Percentiles rank a stretch among this genome's conserved stretches.
phyloP scores from a whole-genome alignment of 2,888 invertebrate genomes.

The Corythucha ciliata region DNA sequence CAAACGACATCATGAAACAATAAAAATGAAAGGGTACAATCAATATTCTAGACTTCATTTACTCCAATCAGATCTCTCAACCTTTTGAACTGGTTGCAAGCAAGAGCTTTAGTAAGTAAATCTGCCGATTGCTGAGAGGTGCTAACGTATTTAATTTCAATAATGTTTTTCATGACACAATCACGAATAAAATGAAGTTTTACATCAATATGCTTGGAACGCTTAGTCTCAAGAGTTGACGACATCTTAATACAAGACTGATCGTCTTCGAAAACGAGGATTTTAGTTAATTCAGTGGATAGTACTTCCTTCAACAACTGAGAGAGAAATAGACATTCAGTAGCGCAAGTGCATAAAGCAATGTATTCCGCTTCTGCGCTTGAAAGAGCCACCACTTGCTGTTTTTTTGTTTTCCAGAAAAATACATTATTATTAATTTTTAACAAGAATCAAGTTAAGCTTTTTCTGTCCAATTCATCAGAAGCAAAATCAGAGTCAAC shows the following conservation, averaged over 20 bases:
- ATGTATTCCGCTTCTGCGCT: slow-evolving; percentile 14
- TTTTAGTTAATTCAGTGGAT: neutral
- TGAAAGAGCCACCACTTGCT: slow-evolving; percentile 11
- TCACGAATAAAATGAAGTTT: slow-evolving; percentile 6
- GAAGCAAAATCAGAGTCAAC: too few species aligned
- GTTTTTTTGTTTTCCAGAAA: slow-evolving; percentile 9
- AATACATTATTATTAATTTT: too few species aligned
- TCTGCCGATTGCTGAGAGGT: slow-evolving; percentile 10
- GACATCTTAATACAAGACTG: slow-evolving; percentile 15
- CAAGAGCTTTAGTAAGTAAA: slow-evolving; percentile 11
- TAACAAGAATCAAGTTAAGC: too few species aligned
- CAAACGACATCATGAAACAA: too few species aligned
- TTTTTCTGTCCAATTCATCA: too few species aligned
- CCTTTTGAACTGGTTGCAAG: too few species aligned
- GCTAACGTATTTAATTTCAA: too few species aligned
- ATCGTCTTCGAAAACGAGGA: slow-evolving; percentile 11
- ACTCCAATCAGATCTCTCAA: too few species aligned
- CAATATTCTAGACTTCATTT: too few species aligned
- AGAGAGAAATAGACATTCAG: neutral
- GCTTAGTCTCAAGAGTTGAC: slow-evolving; percentile 9
- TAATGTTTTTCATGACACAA: slow-evolving; percentile 1
- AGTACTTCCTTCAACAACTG: slow-evolving; percentile 4
- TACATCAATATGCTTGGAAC: slow-evolving; percentile 18
- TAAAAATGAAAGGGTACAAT: too few species aligned
- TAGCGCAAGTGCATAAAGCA: slow-evolving; percentile 11